Conservation (phyloP, 2,113 vertebrate genomes). For the Sebastes fasciatus region DNA sequence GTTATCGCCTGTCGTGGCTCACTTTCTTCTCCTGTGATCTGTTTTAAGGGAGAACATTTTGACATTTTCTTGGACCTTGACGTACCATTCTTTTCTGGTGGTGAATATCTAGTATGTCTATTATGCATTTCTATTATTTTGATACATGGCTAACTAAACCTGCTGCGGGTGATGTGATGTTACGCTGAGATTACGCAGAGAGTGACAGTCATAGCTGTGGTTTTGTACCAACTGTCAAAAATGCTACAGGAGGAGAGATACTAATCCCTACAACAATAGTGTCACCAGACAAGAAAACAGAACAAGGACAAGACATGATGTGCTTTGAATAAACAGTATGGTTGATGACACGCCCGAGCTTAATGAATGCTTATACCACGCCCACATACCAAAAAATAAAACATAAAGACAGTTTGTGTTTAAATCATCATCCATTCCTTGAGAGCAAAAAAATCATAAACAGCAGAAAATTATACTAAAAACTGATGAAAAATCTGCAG, state of each 20-base stretch:
- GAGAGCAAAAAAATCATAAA: neutral
- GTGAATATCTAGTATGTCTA: neutral
- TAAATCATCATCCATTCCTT: neutral
- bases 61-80: too few species aligned
- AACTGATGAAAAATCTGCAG: neutral
- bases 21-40: too few species aligned
- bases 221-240: neutral
- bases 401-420: neutral
- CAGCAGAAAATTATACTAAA: neutral
- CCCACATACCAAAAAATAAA: neutral
- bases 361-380: neutral
- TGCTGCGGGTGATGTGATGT: neutral
- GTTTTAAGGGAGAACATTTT: too few species aligned
- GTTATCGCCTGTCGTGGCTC: too few species aligned
- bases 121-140: neutral
- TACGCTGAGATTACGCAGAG: neutral
- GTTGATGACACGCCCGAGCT: neutral
- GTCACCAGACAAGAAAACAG: constrained; percentile 10
- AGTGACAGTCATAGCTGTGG: neutral
- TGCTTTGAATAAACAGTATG: neutral
- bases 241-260: neutral
- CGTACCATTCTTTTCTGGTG: too few species aligned
- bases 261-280: constrained; percentile 7
- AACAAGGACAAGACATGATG: constrained; percentile 18
- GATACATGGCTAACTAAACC: neutral